These are phyloP conservation scores for Lymantria monacha DNA, from an alignment of 2,888 invertebrate genomes.

Conservation along the genomic window DNA sequence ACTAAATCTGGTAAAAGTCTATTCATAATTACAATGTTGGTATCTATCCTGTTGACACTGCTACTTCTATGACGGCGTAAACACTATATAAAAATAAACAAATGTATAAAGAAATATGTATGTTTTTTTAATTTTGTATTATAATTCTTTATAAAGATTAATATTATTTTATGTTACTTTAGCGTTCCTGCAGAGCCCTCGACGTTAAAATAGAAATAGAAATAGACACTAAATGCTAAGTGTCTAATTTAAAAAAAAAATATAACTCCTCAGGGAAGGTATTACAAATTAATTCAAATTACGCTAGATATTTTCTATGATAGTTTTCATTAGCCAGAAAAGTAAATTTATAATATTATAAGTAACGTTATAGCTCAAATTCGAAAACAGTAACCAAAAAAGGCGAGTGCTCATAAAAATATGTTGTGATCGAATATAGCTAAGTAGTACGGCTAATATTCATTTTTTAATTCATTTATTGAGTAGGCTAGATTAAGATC, in stretches of 20 bases:
- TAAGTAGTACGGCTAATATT: background rate
- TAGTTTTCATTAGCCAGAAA: background rate
- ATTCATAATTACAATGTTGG: too few relatives aligned
- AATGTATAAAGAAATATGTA: too few relatives aligned
- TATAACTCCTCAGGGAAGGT: conserved; percentile 42
- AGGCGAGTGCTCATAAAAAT: background rate
- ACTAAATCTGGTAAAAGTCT: too few relatives aligned
- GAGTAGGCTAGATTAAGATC: too few relatives aligned
- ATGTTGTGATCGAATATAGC: background rate
- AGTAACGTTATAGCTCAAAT: background rate
- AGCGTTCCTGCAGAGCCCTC: conserved; percentile 60
- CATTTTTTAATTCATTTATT: too few relatives aligned
- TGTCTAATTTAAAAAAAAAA: conserved; percentile 19
- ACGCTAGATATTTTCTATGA: conserved; percentile 3
- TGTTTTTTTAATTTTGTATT: background rate
- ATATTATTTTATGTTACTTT: conserved; percentile 36
- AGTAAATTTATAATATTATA: background rate
- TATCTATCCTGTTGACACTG: too few relatives aligned
- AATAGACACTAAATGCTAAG: conserved; percentile 48
- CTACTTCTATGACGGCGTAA: too few relatives aligned
- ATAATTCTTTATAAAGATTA: background rate
- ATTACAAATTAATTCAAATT: conserved; percentile 8
- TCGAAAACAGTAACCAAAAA: background rate
- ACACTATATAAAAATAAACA: too few relatives aligned
- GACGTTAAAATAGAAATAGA: conserved; percentile 52